A percentile compares a stretch with the other conserved stretches of the same genome.
Conservation (phyloP, 1,140 invertebrate species). For the Solen grandis region DNA sequence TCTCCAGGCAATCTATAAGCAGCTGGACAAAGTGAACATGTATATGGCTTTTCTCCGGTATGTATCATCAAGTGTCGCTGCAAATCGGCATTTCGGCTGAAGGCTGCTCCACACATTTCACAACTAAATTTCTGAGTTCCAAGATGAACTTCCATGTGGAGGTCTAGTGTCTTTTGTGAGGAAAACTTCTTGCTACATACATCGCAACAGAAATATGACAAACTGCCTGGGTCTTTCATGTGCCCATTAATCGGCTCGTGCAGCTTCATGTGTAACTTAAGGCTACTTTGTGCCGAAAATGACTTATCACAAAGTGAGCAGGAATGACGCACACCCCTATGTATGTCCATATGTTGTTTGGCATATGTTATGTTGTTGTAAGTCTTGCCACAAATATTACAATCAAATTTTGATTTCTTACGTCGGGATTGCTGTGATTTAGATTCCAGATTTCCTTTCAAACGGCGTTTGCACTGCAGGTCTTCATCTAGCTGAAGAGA, state of each 20-base stretch:
- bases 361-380: background rate
- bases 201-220: background rate
- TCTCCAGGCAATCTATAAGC: slow-evolving; percentile 1
- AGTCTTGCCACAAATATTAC: background rate
- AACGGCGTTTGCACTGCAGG: too few species aligned
- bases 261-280: background rate
- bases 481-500: too few species aligned
- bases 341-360: background rate
- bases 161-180: background rate
- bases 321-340: background rate
- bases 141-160: slow-evolving; percentile 17
- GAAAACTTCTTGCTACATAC: background rate
- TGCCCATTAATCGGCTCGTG: background rate
- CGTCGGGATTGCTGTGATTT: too few species aligned
- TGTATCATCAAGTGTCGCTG: slow-evolving; percentile 3
- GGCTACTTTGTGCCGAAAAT: background rate
- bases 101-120: slow-evolving; percentile 5
- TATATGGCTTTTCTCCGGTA: too few species aligned
- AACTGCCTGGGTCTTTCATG: background rate
- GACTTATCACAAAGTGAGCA: slow-evolving; percentile 5
- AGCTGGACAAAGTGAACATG: background rate
- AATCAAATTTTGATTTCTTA: too few species aligned
- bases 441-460: too few species aligned
- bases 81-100: slow-evolving; percentile 8
- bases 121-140: slow-evolving; percentile 1